These are phyloP conservation scores for Lytechinus variegatus DNA, from an alignment of 35 echinoderm and acorn worm genomes.

Conservation along the genomic window DNA sequence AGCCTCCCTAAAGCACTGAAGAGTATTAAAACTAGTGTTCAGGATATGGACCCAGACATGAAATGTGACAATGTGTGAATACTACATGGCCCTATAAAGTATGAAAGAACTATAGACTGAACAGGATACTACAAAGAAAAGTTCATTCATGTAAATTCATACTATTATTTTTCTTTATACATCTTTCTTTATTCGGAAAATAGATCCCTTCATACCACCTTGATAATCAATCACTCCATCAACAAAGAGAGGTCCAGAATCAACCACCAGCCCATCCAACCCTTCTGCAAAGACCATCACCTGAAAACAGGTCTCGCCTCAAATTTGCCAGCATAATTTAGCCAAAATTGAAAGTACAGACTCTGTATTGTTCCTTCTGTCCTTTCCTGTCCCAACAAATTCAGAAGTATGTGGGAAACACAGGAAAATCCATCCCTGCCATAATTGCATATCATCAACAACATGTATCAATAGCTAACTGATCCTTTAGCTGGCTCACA, in stretches of 20 bases:
- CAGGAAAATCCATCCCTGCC: not conserved
- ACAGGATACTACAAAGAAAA: not conserved
- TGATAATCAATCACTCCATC: not conserved
- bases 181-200: no score
- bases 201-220: not conserved
- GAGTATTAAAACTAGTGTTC: no score
- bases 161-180: no score
- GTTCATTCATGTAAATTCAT: not conserved
- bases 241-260: not conserved
- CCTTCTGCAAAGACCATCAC: not conserved
- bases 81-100: no score
- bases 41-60: no score
- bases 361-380: not conserved
- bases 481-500: not conserved
- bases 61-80: no score
- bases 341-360: not conserved
- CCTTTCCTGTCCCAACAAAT: not conserved
- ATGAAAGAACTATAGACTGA: no score
- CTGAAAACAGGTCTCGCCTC: not conserved
- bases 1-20: not conserved
- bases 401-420: not conserved
- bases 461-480: slow-evolving; percentile 5
- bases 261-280: not conserved
- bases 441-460: not conserved
- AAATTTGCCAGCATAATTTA: not conserved